These are phyloP conservation scores for Malaclemys terrapin DNA, from an alignment of 2,113 vertebrate species.

Conservation along the genomic window DNA sequence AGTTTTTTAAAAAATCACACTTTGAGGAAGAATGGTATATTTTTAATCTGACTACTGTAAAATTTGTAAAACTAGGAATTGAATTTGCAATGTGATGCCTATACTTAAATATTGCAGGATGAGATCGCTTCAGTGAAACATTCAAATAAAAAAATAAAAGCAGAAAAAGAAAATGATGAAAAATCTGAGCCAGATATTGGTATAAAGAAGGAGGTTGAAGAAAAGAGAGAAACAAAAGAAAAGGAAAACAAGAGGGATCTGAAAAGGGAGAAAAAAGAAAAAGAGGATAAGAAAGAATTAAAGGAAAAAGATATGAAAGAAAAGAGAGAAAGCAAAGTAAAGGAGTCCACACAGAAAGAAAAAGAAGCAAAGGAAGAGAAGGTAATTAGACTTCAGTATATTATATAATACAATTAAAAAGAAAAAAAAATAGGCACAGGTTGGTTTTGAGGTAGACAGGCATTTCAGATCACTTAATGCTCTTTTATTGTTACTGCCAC, in stretches of 20 bases:
- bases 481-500: background rate
- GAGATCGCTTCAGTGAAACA: slow-evolving; percentile 83
- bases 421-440: background rate
- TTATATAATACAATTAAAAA: slow-evolving; percentile 9
- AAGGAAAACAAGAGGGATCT: slow-evolving; percentile 84
- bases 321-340: slow-evolving; percentile 86
- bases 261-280: slow-evolving; percentile 88
- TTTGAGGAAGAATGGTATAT: background rate
- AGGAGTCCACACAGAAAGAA: slow-evolving; percentile 86
- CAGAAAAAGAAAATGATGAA: slow-evolving; percentile 85
- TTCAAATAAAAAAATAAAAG: slow-evolving; percentile 83
- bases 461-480: background rate
- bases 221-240: slow-evolving; percentile 85
- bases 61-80: slow-evolving; percentile 13
- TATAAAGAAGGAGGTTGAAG: slow-evolving; percentile 85
- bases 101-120: slow-evolving; percentile 83
- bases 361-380: slow-evolving; percentile 89
- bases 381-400: slow-evolving; percentile 67
- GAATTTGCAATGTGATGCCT: slow-evolving; percentile 66
- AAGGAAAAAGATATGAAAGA: slow-evolving; percentile 88
- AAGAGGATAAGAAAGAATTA: slow-evolving; percentile 83
- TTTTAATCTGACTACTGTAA: background rate
- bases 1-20: background rate
- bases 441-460: slow-evolving; percentile 31
- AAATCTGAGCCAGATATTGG: slow-evolving; percentile 81